Conservation (phyloP, 2,797 vertebrate genomes). For the Hybognathus amarus region DNA sequence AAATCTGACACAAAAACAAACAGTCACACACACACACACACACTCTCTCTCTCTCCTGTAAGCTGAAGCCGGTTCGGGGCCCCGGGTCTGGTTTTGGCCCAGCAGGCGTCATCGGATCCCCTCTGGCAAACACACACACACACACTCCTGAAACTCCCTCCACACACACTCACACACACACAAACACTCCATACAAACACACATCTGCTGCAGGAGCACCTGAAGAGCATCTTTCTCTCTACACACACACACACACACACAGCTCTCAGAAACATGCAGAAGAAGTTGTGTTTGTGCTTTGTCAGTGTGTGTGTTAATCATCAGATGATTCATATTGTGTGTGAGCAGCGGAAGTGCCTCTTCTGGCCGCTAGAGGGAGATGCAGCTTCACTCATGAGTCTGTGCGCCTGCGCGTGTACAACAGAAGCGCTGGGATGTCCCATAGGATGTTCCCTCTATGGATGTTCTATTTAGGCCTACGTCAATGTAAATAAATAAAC, state of each 20-base stretch:
- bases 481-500: background rate
- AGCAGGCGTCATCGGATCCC: constrained; percentile 85
- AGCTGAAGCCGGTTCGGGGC: constrained; percentile 1
- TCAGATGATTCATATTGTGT: too few species aligned
- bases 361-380: background rate
- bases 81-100: constrained; percentile 84
- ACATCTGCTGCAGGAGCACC: too few species aligned
- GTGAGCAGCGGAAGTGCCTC: background rate
- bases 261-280: too few species aligned
- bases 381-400: background rate
- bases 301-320: too few species aligned
- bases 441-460: too few species aligned
- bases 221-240: too few species aligned
- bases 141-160: constrained; percentile 48
- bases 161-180: too few species aligned
- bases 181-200: background rate
- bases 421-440: too few species aligned
- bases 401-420: background rate
- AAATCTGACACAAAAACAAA: too few species aligned
- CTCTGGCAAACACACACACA: constrained; percentile 86
- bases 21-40: too few species aligned
- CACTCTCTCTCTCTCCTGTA: background rate
- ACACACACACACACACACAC: too few species aligned
- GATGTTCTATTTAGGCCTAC: background rate
- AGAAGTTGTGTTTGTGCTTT: too few species aligned